Evolutionary conservation across 2,113 vertebrate genomes (phyloP), one percentile per base, ranked within the genome.

Genomic region (Lasiurus cinereus): DNA sequence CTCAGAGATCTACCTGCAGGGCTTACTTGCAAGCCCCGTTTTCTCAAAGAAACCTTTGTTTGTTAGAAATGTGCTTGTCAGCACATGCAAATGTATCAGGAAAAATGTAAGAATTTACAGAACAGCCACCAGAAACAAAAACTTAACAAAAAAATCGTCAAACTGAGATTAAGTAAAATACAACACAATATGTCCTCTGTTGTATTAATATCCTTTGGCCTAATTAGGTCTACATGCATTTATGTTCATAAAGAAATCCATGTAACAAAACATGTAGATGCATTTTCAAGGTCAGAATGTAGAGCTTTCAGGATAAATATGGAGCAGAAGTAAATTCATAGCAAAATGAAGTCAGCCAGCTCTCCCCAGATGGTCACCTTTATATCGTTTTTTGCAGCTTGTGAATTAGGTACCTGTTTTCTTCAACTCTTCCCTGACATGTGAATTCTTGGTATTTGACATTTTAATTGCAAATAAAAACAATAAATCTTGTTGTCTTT

Each of bases 291-390:
- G 97, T 97, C 97, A 97, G 92, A 64, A 83, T 93, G 43, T 59
- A 39, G 50, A 90, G 62, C 94, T 92, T 97, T 96, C 97, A 96
- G 96, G 94, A 92, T 92, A 97, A 97, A 95, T 72, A 64, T 12
- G 56, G 69, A 97, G 88, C 97, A 97, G 97, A 97, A 94, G 96
- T 91, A 92, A 85, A 83, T 93, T 97, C 97, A 88, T 83, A 96
- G 95, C 96, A 96, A 97, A 97, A 94, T 93, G 74, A 94, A 97
- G 94, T 89, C 92, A 93, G 97, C 96, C 97, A 96, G 92, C 36
- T 95, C 94, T 85, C 74, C 97, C 97, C 97, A 97, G 96, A 95
- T 97, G 97, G 97, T 93, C 97, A 96, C 94, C 94, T 95, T 96
- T 95, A 85, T 94, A 94, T 62, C 95, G 90, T 59, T 86, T 93